Conservation (phyloP, 2,888 invertebrate species). For the Cremastinae sp. region DNA sequence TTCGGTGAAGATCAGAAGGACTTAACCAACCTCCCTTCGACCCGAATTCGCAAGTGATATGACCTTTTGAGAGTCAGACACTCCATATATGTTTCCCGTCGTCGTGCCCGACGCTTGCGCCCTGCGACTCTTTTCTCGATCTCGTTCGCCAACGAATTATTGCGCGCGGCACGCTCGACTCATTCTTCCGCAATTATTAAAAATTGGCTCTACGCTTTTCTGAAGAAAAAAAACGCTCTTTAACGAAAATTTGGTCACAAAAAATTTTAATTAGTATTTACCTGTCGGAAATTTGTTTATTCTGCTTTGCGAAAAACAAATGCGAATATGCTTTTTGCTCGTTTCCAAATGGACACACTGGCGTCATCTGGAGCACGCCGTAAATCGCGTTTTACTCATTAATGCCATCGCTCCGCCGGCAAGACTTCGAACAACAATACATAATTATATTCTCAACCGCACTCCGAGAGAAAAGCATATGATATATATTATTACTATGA, state of each 20-base stretch:
- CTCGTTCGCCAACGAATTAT: not conserved
- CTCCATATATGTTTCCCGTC: not conserved
- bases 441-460: constrained; percentile 14
- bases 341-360: constrained; percentile 37
- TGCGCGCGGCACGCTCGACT: constrained; percentile 25
- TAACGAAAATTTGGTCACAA: not conserved
- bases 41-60: not conserved
- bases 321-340: no score
- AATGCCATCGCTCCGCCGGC: constrained; percentile 48
- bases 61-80: constrained; percentile 1
- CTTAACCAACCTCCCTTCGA: no score
- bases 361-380: constrained; percentile 43
- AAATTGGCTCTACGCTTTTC: constrained; percentile 23
- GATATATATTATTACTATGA: no score
- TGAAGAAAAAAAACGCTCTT: not conserved
- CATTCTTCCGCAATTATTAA: constrained; percentile 32
- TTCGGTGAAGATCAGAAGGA: no score
- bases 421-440: constrained; percentile 10
- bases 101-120: constrained; percentile 5
- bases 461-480: no score
- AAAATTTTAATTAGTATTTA: no score
- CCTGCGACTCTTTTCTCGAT: not conserved
- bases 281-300: no score
- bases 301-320: no score
- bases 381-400: constrained; percentile 7